phyloP scores from a whole-genome alignment of 1,140 invertebrate genomes.

The Zaprionus capensis region DNA sequence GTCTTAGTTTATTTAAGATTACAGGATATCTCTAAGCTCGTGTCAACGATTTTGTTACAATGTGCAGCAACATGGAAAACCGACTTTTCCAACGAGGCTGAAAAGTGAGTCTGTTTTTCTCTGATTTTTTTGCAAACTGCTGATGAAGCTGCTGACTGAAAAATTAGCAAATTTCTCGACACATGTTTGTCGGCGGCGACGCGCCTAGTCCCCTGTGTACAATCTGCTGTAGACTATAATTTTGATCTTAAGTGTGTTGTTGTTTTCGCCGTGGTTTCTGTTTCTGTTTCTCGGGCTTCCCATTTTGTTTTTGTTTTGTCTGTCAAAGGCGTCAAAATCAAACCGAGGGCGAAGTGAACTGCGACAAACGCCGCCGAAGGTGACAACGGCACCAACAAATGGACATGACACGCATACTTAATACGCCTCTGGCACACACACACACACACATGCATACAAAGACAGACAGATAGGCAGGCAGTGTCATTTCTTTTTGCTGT shows the following conservation, averaged over 20 bases:
- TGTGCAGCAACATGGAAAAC: slow-evolving; percentile 18
- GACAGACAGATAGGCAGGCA: background rate
- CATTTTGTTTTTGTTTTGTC: slow-evolving; percentile 31
- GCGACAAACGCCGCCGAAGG: slow-evolving; percentile 65
- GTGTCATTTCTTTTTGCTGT: slow-evolving; percentile 1
- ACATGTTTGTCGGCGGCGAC: slow-evolving; percentile 22
- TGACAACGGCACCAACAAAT: slow-evolving; percentile 71
- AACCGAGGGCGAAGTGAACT: slow-evolving; percentile 51
- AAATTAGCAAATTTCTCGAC: slow-evolving; percentile 10
- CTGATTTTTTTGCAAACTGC: slow-evolving; percentile 46
- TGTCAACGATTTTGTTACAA: background rate
- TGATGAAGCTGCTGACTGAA: slow-evolving; percentile 66
- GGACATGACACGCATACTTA: slow-evolving; percentile 79
- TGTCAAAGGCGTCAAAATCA: slow-evolving; percentile 37
- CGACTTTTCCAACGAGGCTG: slow-evolving; percentile 20
- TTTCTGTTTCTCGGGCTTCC: background rate
- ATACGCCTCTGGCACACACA: slow-evolving; percentile 39
- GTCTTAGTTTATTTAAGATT: background rate
- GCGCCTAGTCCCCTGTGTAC: slow-evolving; percentile 61
- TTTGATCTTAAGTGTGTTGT: slow-evolving; percentile 48
- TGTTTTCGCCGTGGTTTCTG: slow-evolving; percentile 42
- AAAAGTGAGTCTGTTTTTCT: slow-evolving; percentile 32
- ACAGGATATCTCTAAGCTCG: background rate
- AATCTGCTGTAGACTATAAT: slow-evolving; percentile 30
- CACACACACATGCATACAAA: background rate